These are phyloP conservation scores for Pseudomyrmex pallidus DNA, from an alignment of 1,140 invertebrate genomes.

Conservation along the genomic window DNA sequence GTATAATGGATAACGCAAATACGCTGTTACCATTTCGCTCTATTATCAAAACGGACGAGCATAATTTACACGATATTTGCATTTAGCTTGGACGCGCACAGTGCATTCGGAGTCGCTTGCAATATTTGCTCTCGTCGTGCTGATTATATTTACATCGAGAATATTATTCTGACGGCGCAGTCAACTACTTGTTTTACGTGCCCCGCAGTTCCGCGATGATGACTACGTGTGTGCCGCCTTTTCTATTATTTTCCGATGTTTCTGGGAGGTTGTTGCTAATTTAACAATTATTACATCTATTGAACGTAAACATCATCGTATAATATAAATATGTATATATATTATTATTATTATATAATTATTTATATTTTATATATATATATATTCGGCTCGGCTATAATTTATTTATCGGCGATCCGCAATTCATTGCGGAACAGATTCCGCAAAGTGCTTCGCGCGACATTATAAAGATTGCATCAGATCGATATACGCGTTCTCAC, in stretches of 20 bases:
- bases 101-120: constrained; percentile 38
- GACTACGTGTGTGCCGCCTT: constrained; percentile 1
- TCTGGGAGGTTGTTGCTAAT: constrained; percentile 24
- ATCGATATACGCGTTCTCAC: constrained; percentile 68
- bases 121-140: constrained; percentile 41
- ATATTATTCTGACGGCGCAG: constrained; percentile 22
- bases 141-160: constrained; percentile 57
- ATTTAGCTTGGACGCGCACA: constrained; percentile 39
- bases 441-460: constrained; percentile 51
- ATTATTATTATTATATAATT: constrained; percentile 34
- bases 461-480: constrained; percentile 60
- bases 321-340: not conserved
- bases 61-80: constrained; percentile 52
- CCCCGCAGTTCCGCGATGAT: not conserved
- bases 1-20: not conserved
- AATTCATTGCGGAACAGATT: constrained; percentile 50
- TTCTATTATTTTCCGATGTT: constrained; percentile 4
- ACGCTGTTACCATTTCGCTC: not conserved
- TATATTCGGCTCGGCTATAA: constrained; percentile 49
- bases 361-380: constrained; percentile 7
- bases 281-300: constrained; percentile 27
- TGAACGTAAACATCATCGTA: constrained; percentile 17
- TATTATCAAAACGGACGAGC: constrained; percentile 31
- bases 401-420: constrained; percentile 51
- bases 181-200: constrained; percentile 6